Evolutionary conservation across 2,797 vertebrate genomes (phyloP), one percentile per base, ranked within the genome.

Genomic region (Salmo trutta): DNA sequence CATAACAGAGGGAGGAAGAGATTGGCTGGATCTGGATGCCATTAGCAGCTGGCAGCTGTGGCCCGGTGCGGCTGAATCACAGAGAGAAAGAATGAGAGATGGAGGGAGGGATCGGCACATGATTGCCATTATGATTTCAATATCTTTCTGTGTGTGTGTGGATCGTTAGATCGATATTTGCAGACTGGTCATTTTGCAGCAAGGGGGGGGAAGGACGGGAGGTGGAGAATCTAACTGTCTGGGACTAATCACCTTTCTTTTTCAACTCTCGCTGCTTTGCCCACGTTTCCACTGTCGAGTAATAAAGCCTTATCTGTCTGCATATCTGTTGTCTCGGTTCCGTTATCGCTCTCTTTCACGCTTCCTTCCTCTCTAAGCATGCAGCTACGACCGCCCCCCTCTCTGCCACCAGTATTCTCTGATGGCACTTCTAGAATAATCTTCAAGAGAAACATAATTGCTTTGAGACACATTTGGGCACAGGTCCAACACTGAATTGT

Each of bases 1-100:
- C 70, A 78, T 74, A 83, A 83, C n/a, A 78, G 67, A 79, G 83
- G 81, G 88, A 90, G 87, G 84, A 77, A 83, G 85, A 89, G 83
- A 82, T 56, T 75, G 15, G 77, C 80, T 79, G 84, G 85, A 84
- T 92, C 91, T 93, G 93, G 91, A 91, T 91, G 86, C 81, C 81
- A 91, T 93, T 93, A 92, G 77, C 79, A 65, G 78, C 88, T 91
- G 90, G 90, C 90, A 90, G 89, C 90, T 91, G 89, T 21, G 67
- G 78, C 77, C 75, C 85, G 76, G 87, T 89, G 88, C 75, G 88
- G 82, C 84, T 91, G 91, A 93, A 89, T 93, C 91, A 92, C 87
- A 89, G 78, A 31, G 21, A 17, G 24, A 47, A 54, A 31, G 41
- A 73, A 19, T 59, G 69, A 80, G 81, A 79, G 81, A 81, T 75